Conservation (phyloP, 2,888 invertebrate species). For the Hydriomena furcata region DNA sequence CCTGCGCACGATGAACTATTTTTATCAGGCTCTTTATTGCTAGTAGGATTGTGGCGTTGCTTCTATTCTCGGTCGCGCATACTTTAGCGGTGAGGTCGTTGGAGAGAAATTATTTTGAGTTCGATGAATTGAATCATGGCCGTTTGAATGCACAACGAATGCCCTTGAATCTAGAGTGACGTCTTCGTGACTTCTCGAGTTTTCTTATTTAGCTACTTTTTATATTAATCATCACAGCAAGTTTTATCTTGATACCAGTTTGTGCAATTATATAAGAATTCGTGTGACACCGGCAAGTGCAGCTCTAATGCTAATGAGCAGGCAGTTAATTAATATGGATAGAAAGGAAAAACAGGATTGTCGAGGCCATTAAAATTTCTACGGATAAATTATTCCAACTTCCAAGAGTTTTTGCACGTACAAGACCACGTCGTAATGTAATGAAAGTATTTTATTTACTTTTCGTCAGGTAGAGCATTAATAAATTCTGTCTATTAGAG, state of each 20-base stretch:
- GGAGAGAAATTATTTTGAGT: slow-evolving; percentile 28
- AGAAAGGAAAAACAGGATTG: slow-evolving; percentile 36
- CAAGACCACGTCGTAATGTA: slow-evolving; percentile 3
- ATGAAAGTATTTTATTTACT: no score
- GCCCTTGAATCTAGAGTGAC: slow-evolving; percentile 35
- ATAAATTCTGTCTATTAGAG: slow-evolving; percentile 10
- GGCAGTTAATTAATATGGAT: slow-evolving; percentile 31
- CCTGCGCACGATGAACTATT: slow-evolving; percentile 47
- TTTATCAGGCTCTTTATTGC: slow-evolving; percentile 36
- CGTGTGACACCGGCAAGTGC: slow-evolving; percentile 8
- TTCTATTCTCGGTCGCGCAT: slow-evolving; percentile 31
- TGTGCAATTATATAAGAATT: no score
- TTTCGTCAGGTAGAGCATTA: not conserved
- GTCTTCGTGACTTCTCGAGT: slow-evolving; percentile 4
- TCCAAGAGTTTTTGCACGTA: slow-evolving; percentile 13
- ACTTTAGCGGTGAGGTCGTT: slow-evolving; percentile 26
- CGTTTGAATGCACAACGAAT: slow-evolving; percentile 40
- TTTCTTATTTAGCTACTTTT: not conserved
- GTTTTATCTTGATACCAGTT: not conserved
- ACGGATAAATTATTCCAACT: slow-evolving; percentile 11
- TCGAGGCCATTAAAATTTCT: slow-evolving; percentile 27
- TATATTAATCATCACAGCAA: not conserved
- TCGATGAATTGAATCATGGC: slow-evolving; percentile 40
- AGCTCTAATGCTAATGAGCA: slow-evolving; percentile 28
- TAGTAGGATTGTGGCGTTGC: slow-evolving; percentile 25